Conservation (phyloP, 92 coral and sea anemone genomes). For the Galaxea fascicularis region DNA sequence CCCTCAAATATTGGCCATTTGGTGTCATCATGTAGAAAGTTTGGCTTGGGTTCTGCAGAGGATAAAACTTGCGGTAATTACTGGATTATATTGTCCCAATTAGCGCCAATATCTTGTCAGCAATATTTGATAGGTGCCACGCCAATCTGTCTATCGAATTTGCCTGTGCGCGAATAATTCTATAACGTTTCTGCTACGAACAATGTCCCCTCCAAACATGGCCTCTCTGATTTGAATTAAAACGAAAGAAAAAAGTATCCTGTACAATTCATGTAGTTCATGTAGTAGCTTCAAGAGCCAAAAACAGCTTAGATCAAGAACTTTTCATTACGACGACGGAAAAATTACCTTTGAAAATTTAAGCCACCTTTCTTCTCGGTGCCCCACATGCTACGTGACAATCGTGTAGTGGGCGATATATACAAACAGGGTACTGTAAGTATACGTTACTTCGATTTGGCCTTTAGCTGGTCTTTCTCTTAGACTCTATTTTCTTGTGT, state of each 20-base stretch:
- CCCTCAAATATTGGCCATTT: conserved; percentile 28
- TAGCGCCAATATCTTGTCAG: neutral
- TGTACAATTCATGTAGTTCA: neutral
- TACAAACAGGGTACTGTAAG: neutral
- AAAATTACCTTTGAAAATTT: no score
- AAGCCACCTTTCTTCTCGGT: neutral
- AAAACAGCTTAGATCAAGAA: neutral
- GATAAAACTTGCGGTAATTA: neutral
- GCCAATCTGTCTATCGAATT: neutral
- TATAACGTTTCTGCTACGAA: neutral
- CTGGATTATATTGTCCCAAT: neutral
- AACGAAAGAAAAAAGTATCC: no score
- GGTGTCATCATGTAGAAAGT: neutral
- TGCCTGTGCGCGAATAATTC: neutral
- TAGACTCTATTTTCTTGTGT: neutral
- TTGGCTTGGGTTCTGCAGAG: neutral
- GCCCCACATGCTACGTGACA: neutral
- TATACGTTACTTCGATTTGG: neutral
- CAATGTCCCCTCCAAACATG: neutral
- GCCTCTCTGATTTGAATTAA: no score
- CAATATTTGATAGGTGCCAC: neutral
- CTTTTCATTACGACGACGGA: neutral
- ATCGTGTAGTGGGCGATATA: neutral
- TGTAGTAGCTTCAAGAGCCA: neutral
- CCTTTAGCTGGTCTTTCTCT: neutral